Conservation (phyloP, 30 jellyfish, hydroid and myxozoan genomes). For the Aurelia coerulea region DNA sequence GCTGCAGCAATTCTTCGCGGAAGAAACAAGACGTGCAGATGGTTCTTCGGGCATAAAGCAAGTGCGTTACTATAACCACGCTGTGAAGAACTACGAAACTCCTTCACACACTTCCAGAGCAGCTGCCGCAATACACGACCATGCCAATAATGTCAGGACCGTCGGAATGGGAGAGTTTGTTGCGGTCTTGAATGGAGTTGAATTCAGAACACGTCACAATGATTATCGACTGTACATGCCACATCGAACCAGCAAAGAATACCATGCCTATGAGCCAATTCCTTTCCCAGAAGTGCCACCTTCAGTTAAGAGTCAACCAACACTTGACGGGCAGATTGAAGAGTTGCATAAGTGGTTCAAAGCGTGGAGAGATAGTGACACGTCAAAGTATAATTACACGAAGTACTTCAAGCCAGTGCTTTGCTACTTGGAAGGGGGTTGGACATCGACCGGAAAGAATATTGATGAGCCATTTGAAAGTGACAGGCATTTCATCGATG, state of each 20-base stretch:
- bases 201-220: slow-evolving; percentile 86
- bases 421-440: slow-evolving; percentile 87
- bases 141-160: slow-evolving; percentile 54
- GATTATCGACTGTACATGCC: slow-evolving; percentile 75
- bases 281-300: slow-evolving; percentile 93
- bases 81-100: slow-evolving; percentile 45
- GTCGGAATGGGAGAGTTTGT: slow-evolving; percentile 89
- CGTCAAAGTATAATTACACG: slow-evolving; percentile 64
- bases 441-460: slow-evolving; percentile 72
- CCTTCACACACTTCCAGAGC: slow-evolving; percentile 62
- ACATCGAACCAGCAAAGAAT: slow-evolving; percentile 51
- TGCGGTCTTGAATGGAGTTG: slow-evolving; percentile 80
- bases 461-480: slow-evolving; percentile 84
- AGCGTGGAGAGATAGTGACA: slow-evolving; percentile 82
- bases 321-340: slow-evolving; percentile 63
- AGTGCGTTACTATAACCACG: slow-evolving; percentile 18
- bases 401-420: slow-evolving; percentile 78
- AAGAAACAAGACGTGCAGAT: slow-evolving; percentile 75
- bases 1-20: slow-evolving; percentile 86
- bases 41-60: slow-evolving; percentile 75
- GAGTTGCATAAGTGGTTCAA: slow-evolving; percentile 84
- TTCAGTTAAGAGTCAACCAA: slow-evolving; percentile 29
- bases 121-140: slow-evolving; percentile 77
- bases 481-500: slow-evolving; percentile 82
- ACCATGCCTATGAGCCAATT: slow-evolving; percentile 62